phyloP scores from a whole-genome alignment of 1,140 invertebrate genomes.

The Hydropsyche tenuis region DNA sequence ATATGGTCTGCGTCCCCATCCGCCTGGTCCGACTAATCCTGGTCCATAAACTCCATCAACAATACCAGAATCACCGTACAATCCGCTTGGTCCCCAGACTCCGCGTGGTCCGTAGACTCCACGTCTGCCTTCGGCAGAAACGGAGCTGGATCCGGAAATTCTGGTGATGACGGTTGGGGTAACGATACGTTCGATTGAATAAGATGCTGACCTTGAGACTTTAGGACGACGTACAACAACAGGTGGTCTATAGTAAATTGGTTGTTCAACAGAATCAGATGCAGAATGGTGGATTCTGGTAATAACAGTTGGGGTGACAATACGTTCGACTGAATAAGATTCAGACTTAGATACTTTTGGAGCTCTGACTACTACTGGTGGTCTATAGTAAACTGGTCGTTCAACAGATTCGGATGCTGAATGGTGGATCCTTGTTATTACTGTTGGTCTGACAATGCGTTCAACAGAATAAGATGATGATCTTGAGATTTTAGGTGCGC shows the following conservation, averaged over 20 bases:
- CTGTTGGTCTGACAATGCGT: constrained; percentile 4
- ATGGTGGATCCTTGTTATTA: background rate
- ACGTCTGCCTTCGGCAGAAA: background rate
- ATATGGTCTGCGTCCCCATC: background rate
- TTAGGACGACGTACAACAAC: background rate
- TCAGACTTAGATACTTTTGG: constrained; percentile 17
- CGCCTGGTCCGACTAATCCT: background rate
- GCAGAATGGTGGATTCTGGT: background rate
- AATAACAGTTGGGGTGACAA: constrained; percentile 1
- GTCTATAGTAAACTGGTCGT: background rate
- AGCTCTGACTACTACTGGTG: constrained; percentile 26
- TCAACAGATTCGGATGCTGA: constrained; percentile 27
- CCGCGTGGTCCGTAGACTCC: background rate
- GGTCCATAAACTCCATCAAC: background rate
- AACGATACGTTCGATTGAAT: constrained; percentile 12
- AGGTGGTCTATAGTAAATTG: background rate
- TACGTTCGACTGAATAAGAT: constrained; percentile 11
- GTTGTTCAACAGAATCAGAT: constrained; percentile 17
- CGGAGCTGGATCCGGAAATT: background rate
- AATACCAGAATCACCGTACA: constrained; percentile 2
- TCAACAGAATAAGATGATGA: constrained; percentile 1
- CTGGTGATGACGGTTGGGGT: constrained; percentile 15
- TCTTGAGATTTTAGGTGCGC: background rate
- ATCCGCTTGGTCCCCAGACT: background rate
- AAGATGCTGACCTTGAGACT: background rate